A percentile compares a stretch with the other conserved stretches of the same genome.
Conservation (phyloP, 2,113 vertebrate species). For the Dasyornis broadbenti region DNA sequence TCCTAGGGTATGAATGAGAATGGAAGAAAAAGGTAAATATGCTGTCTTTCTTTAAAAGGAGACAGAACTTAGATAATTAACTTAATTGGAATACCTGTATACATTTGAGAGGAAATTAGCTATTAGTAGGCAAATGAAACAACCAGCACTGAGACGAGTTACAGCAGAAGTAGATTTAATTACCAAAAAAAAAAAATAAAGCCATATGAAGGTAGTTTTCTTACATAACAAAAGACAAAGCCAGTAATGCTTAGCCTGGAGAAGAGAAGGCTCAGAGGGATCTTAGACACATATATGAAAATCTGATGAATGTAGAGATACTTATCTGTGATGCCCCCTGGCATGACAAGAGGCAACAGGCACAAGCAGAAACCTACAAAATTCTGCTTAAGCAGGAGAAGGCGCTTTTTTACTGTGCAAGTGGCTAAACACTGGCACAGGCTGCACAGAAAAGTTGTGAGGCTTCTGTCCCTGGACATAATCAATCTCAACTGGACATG, state of each 20-base stretch:
- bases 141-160: background rate
- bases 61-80: background rate
- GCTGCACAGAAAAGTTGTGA: background rate
- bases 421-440: background rate
- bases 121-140: background rate
- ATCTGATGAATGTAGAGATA: background rate
- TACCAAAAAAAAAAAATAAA: background rate
- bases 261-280: background rate
- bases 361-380: background rate
- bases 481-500: background rate
- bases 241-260: background rate
- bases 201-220: background rate
- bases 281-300: background rate
- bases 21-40: background rate
- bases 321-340: background rate
- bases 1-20: background rate
- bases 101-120: background rate
- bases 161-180: background rate
- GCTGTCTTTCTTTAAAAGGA: background rate
- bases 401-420: background rate
- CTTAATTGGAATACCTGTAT: background rate
- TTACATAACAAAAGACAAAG: background rate
- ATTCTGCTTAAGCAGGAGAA: background rate
- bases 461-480: background rate
- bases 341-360: background rate